Evolutionary conservation across 1,140 invertebrate species (phyloP).

Genomic region (Formica exsecta): DNA sequence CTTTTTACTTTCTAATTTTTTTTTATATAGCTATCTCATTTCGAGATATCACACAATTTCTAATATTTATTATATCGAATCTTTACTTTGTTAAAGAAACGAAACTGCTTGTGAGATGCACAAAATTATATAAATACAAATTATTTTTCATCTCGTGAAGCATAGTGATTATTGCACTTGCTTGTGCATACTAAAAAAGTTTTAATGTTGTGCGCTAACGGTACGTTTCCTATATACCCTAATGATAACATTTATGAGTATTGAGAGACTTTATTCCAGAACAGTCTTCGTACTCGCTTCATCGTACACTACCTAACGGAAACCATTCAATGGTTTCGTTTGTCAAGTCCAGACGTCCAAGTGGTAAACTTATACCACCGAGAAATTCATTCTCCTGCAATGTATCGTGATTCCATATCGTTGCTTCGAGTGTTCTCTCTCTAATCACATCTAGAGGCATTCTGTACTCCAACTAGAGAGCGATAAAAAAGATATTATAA

Average conservation of each 20-base stretch:
- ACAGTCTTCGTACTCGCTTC: conserved; percentile 64
- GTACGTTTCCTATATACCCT: not conserved
- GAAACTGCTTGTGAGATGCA: not conserved
- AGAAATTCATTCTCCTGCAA: conserved; percentile 98
- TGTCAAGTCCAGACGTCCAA: conserved; percentile 90
- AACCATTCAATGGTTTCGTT: conserved; percentile 94
- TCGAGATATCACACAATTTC: not conserved
- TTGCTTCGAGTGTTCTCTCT: conserved; percentile 93
- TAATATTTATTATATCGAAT: conserved; percentile 12
- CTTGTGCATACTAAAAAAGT: conserved; percentile 40
- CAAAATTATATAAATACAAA: conserved; percentile 28
- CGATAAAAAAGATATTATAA: conserved; percentile 59
- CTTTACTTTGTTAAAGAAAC: not conserved
- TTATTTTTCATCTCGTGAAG: conserved; percentile 33
- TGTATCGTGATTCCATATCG: conserved; percentile 97
- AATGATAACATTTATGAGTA: conserved; percentile 61
- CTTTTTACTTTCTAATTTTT: not conserved
- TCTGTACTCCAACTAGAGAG: conserved; percentile 93
- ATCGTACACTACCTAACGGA: conserved; percentile 88
- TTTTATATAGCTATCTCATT: conserved; percentile 41
- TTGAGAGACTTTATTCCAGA: conserved; percentile 43
- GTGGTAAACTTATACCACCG: conserved; percentile 93
- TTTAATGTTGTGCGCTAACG: conserved; percentile 65
- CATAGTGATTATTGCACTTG: conserved; percentile 35
- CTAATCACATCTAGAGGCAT: conserved; percentile 94